Conservation (phyloP, 2,797 vertebrate species). For the Parauchenoglanis punctatus region DNA sequence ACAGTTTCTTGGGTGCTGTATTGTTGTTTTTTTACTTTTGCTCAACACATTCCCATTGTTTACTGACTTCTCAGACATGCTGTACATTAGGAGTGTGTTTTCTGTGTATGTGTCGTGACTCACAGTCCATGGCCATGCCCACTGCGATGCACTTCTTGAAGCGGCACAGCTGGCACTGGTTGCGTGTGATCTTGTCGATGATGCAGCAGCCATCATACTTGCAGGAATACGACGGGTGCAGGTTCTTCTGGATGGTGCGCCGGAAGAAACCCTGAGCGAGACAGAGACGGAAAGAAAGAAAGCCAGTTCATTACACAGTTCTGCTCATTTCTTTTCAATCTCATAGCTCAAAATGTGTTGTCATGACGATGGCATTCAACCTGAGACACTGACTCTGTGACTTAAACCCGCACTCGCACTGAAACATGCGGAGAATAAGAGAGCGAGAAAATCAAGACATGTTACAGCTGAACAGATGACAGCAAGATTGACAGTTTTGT, state of each 20-base stretch:
- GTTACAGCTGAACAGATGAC: not conserved
- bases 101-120: conserved; percentile 64
- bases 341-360: too few species aligned
- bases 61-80: not conserved
- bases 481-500: not conserved
- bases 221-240: conserved; percentile 94
- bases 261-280: conserved; percentile 90
- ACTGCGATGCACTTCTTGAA: conserved; percentile 98
- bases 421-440: not conserved
- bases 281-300: conserved; percentile 17
- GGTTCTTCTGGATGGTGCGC: conserved; percentile 97
- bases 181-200: conserved; percentile 98
- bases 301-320: not conserved
- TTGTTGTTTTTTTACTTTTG: not conserved
- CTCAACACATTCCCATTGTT: not conserved
- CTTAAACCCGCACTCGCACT: not conserved
- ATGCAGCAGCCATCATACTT: conserved; percentile 97
- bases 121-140: conserved; percentile 99
- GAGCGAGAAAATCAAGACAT: not conserved
- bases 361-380: not conserved
- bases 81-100: not conserved
- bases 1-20: too few species aligned
- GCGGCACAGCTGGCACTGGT: conserved; percentile 98
- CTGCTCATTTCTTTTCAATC: not conserved
- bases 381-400: not conserved